These are phyloP conservation scores for Reticulitermes lucifugus DNA, from an alignment of 2,888 invertebrate genomes.

Conservation along the genomic window DNA sequence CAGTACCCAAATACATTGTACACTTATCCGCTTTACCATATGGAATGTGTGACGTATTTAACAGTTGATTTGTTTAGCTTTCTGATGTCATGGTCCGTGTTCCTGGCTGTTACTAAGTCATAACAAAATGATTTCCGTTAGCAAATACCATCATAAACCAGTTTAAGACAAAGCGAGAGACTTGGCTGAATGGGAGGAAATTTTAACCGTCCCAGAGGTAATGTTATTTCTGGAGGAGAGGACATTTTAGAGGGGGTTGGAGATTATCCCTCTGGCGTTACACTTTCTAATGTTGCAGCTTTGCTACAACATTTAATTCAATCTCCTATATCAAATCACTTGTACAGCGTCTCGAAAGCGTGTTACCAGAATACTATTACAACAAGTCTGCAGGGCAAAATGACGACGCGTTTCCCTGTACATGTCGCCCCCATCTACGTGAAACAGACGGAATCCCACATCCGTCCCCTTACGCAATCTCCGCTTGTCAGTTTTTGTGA, in stretches of 20 bases:
- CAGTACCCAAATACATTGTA: too few species aligned
- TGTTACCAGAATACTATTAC: conserved; percentile 21
- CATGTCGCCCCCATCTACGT: not conserved
- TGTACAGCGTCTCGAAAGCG: conserved; percentile 16
- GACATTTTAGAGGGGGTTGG: conserved; percentile 19
- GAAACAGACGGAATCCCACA: conserved; percentile 24
- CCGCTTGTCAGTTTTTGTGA: not conserved
- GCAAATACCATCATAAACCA: conserved; percentile 46
- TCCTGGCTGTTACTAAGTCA: not conserved
- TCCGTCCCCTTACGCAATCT: conserved; percentile 9
- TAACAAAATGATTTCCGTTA: conserved; percentile 48
- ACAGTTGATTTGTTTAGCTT: too few species aligned
- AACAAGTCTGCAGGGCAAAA: conserved; percentile 27
- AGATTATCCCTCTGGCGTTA: conserved; percentile 29
- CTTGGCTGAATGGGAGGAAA: conserved; percentile 1
- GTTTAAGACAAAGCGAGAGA: conserved; percentile 45
- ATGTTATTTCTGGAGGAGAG: conserved; percentile 6
- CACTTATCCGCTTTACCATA: too few species aligned
- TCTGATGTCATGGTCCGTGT: not conserved
- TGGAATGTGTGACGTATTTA: too few species aligned
- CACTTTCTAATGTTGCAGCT: conserved; percentile 41
- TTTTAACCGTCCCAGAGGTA: conserved; percentile 35
- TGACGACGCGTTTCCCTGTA: conserved; percentile 33
- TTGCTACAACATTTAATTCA: conserved; percentile 47
- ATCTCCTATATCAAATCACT: conserved; percentile 50